phyloP scores from a whole-genome alignment of 2,888 invertebrate genomes.

The Apamea epomidion region DNA sequence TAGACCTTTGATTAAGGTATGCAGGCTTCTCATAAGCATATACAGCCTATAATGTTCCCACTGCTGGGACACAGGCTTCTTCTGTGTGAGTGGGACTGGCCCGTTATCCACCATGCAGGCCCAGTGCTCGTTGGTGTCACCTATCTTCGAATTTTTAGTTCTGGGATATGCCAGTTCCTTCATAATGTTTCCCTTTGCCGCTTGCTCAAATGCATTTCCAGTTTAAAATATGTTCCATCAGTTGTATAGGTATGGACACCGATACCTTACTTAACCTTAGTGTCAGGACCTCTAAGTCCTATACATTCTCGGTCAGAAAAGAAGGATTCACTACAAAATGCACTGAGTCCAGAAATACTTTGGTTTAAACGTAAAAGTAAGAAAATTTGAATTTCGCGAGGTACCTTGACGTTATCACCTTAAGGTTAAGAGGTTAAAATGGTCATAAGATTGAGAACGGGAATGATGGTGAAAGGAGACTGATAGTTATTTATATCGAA shows the following conservation, averaged over 20 bases:
- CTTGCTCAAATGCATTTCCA: neutral
- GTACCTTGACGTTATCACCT: no score
- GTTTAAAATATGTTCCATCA: neutral
- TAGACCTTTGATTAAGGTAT: neutral
- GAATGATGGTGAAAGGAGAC: neutral
- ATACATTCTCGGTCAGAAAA: neutral
- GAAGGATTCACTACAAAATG: neutral
- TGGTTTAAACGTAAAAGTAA: neutral
- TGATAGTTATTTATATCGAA: neutral
- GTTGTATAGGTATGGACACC: neutral
- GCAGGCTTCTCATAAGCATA: neutral
- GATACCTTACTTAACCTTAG: slow-evolving; percentile 1
- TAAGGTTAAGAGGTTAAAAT: neutral
- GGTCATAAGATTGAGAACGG: neutral
- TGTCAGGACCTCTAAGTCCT: neutral
- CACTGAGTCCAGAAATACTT: neutral
- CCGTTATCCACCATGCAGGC: neutral
- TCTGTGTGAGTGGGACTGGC: neutral
- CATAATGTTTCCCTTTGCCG: neutral
- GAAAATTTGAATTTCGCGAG: no score
- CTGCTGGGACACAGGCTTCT: neutral
- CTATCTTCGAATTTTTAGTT: neutral
- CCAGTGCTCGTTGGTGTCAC: neutral
- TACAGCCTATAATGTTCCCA: neutral
- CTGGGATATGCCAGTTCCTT: neutral